Base-by-base conservation (phyloP, 2,888 invertebrate genomes). In the Aspidapion aeneum region DNA sequence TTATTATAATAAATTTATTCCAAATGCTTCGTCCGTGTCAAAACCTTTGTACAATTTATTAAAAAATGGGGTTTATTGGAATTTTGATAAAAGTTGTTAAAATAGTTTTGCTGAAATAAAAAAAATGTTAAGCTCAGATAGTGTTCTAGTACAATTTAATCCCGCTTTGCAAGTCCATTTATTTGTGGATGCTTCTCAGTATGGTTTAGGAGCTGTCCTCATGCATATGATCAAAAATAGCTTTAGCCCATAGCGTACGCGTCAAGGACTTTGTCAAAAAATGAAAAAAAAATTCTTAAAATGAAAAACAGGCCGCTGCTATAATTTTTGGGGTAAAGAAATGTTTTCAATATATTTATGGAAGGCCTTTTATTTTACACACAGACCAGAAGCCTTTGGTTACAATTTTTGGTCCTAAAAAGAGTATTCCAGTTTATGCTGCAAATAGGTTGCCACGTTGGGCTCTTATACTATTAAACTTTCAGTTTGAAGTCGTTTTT, bases 381-480 rank as follows among this genome's bases (percentile, higher is more conserved):
- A 35, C 35, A 1, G 68, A 68, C 52, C 64, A 68, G 20, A 64
- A 61, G 59, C 63, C 66, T 2, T 51, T 68, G 17, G 21, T 61
- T 1, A 18, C 57, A 5, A 65, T 68, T 56, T 68, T 61, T 61
- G 58, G 62, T 12, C 5, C 35, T 51, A 54, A 66, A 20, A 61
- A 62, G 18, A 55, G 60, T n/a, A 21, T 65, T 5, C 62, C 62
- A 1, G 35, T 21, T 18, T 57, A 60, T 19, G 57, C 65, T 20
- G 59, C 60, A 1, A 57, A 57, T 17, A 57, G 62, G 49, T 18
- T 63, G 9, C 57, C 57, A 18, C 48, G 62, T 18, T 61, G 54
- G 2, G 61, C 63, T 21, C 35, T 35, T 7, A 35, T 35, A 35
- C 35, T 35, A 12, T 35, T 35, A 35, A 35, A 35, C 35, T 35